Base-by-base conservation (phyloP, 2,797 vertebrate species). In the Borostomias antarcticus region DNA sequence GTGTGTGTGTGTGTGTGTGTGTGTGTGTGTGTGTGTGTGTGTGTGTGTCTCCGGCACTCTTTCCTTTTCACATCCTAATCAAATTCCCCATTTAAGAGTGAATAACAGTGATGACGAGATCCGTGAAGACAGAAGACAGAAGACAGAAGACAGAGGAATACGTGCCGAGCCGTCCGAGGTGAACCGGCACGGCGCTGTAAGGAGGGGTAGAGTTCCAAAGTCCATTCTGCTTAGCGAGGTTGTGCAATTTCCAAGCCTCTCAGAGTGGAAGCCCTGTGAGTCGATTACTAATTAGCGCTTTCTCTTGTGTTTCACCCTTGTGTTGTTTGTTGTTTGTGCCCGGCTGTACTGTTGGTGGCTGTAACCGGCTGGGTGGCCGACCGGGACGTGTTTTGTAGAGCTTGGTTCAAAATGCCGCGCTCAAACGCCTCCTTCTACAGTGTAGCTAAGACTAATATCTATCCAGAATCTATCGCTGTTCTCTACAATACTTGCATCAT, bases 261-360 rank as follows among this genome's bases (percentile, higher is more conserved):
- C 62, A 64, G 32, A 69, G 25, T n/a, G n/a, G 40, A 43, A 25
- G 50, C 64, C 52, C 35, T 61, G 70, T 77, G 74, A 79, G 73
- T 60, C 78, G 82, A 81, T 79, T 83, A 74, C 72, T 83, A 79
- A 85, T 82, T 73, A 77, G 73, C 48, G 19, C 62, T 58, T 66
- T 68, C 71, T 64, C 62, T 6, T 60, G 75, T 73, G 66, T 66
- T 72, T 72, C 15, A 43, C 13, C 26, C n/a, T 19, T 32, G 54
- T 69, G 74, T 79, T 80, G 69, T 74, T 82, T 82, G 76, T 62
- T 63, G 26, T 63, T 71, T 61, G 35, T 58, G 66, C 67, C 54
- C 69, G 75, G 77, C 62, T 52, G 64, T 65, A 64, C 76, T 76
- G 62, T 70, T 59, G 53, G 19, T 21, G 40, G 37, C 43, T 29